Percentiles rank a stretch among this genome's conserved stretches.
phyloP scores from a whole-genome alignment of 2,113 vertebrate species.

The Condylura cristata region DNA sequence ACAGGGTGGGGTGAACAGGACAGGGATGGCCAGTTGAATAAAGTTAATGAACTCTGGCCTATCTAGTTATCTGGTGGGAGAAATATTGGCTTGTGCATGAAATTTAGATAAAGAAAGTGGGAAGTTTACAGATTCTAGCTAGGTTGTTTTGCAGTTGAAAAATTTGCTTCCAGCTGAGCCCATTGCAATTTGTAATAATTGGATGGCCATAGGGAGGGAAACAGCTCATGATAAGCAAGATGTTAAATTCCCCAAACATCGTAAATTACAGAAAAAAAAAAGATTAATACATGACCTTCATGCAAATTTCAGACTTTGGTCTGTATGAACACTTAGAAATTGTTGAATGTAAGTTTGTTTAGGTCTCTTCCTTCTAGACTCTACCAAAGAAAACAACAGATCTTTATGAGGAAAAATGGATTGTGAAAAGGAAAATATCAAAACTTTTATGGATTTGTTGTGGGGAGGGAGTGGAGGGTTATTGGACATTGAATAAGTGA shows the following conservation, averaged over 20 bases:
- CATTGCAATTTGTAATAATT: neutral
- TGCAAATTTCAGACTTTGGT: neutral
- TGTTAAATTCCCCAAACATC: neutral
- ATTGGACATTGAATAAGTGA: neutral
- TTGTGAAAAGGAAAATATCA: neutral
- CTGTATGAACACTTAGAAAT: neutral
- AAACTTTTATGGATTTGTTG: neutral
- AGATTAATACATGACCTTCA: neutral
- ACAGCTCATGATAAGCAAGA: neutral
- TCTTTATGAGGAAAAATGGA: neutral
- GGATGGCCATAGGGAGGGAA: neutral
- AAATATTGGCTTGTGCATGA: neutral
- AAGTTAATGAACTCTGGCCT: neutral
- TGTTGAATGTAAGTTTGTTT: neutral
- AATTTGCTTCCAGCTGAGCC: neutral
- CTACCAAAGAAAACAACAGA: neutral
- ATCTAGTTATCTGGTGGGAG: neutral
- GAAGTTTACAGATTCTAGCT: neutral
- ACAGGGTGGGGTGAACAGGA: neutral
- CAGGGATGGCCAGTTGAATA: neutral
- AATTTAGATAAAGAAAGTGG: neutral
- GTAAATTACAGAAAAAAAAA: neutral
- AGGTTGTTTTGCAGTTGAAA: neutral
- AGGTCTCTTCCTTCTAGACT: neutral
- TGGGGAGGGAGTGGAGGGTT: neutral